Base-by-base conservation (phyloP, 2,888 invertebrate genomes). In the Synanthedon tipuliformis region DNA sequence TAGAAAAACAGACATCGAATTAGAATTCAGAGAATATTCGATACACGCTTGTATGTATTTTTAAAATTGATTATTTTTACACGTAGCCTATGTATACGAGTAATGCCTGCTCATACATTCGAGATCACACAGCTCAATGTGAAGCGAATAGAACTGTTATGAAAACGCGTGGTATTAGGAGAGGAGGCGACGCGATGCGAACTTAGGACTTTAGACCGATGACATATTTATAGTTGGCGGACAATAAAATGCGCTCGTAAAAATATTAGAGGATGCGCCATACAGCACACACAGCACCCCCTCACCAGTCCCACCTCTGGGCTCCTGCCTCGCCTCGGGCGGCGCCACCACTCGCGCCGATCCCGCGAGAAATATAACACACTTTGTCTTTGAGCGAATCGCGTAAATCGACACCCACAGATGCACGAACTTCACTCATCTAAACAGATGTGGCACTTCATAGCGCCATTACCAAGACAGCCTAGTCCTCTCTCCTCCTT, bases 341-440 rank as follows among this genome's bases (percentile, higher is more conserved):
- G 34, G 34, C 34, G 34, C 41, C 4, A 52, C 52, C 48, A 23
- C 45, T 13, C n/a, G 41, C 62, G 10, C 62, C 65, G 70, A 67
- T 75, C 77, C 76, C 83, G 79, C 81, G 83, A 81, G 78, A 80
- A 80, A 82, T 34, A 34, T 81, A 81, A 82, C 83, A 83, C 81
- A 78, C 81, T 83, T 83, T 85, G 84, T 84, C 81, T 82, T 77
- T 75, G 69, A 72, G 69, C 66, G 73, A 74, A 79, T 78, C 77
- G 78, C 73, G 73, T 74, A 77, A 73, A 77, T 78, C 77, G 74
- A 69, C 67, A 51, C 40, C 34, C 27, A 34, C 3, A 7, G 34
- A 34, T 34, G 10, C 34, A 34, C 34, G 34, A 34, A 34, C 34
- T 2, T 34, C 34, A 10, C 7, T 3, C 34, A 34, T 34, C 2